Percentiles rank a stretch among this genome's conserved stretches.
Conservation (phyloP, 2,797 vertebrate genomes). For the Tinamus major region DNA sequence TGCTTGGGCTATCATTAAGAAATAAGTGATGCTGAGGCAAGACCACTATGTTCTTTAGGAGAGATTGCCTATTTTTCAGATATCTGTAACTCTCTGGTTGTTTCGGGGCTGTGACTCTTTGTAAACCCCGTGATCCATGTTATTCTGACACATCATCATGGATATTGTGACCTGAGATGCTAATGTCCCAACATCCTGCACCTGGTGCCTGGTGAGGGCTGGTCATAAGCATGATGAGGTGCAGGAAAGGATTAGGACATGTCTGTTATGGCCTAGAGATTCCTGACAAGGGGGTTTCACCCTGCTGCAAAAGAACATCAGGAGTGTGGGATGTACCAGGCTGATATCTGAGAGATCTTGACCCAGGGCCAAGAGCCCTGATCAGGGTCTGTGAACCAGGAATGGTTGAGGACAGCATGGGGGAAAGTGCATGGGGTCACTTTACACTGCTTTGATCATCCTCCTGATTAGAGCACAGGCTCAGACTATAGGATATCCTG, state of each 20-base stretch:
- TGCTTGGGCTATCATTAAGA: background rate
- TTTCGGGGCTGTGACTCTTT: background rate
- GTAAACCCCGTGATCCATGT: background rate
- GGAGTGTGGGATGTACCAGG: background rate
- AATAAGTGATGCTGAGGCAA: background rate
- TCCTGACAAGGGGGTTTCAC: background rate
- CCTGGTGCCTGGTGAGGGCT: background rate
- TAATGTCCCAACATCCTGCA: background rate
- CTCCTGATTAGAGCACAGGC: accelerated
- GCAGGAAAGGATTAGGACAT: accelerated
- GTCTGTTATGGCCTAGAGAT: background rate
- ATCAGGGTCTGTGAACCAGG: background rate
- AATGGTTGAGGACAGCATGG: accelerated
- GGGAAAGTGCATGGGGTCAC: background rate
- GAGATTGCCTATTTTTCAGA: background rate
- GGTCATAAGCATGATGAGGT: background rate
- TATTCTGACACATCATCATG: background rate
- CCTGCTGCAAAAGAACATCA: too few species aligned
- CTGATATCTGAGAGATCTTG: too few species aligned
- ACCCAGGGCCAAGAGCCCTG: accelerated
- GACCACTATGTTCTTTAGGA: background rate
- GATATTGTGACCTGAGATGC: background rate
- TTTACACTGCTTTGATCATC: background rate
- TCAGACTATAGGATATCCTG: accelerated
- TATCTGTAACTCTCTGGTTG: background rate